phyloP scores from a whole-genome alignment of 23 tunicate genomes.

The Trididemnum clinides region DNA sequence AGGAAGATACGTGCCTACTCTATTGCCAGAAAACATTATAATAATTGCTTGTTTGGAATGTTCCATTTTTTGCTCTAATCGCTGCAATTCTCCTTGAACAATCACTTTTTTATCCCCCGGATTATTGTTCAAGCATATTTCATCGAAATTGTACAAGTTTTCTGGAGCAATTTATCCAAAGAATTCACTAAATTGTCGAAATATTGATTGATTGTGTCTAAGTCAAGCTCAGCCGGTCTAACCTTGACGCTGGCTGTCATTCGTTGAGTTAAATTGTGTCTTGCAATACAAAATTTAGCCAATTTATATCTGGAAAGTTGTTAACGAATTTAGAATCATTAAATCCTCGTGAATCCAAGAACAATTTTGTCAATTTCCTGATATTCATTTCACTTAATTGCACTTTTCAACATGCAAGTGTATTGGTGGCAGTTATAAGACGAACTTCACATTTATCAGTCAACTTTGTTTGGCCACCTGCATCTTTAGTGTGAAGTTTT shows the following conservation, averaged over 20 bases:
- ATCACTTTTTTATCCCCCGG: slow-evolving; percentile 5
- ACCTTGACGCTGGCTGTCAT: neutral
- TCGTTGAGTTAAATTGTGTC: neutral
- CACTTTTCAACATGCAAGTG: no score
- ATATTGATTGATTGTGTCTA: neutral
- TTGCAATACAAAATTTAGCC: neutral
- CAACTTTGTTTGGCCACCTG: no score
- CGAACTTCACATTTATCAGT: no score
- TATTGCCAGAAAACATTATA: neutral
- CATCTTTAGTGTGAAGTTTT: no score
- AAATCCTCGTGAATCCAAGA: neutral
- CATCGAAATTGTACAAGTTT: neutral
- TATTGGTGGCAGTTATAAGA: no score
- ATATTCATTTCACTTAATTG: no score
- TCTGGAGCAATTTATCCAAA: no score
- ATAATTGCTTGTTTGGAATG: neutral
- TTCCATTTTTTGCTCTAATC: neutral
- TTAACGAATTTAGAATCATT: neutral
- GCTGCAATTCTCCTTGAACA: neutral
- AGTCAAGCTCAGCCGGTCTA: neutral
- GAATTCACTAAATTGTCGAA: no score
- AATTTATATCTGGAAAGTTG: neutral
- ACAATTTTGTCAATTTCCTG: neutral
- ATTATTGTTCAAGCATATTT: neutral
- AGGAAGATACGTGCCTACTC: neutral